Conservation (phyloP, 2,888 invertebrate species). For the Drosophila incognita region DNA sequence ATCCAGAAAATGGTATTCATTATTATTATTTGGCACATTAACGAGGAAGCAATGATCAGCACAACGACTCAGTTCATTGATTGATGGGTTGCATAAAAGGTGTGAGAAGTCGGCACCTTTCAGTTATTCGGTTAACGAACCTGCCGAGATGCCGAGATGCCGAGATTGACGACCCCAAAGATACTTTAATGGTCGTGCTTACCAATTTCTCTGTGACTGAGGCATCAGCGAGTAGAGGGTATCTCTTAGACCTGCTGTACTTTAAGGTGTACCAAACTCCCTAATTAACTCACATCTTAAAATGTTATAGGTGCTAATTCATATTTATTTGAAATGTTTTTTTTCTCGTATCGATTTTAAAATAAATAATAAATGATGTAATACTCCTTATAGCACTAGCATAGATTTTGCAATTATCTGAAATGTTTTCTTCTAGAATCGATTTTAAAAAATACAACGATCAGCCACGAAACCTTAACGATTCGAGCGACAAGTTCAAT, state of each 20-base stretch:
- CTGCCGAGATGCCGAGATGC: neutral
- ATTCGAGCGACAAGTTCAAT: slow-evolving; percentile 44
- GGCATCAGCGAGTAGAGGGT: neutral
- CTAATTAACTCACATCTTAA: neutral
- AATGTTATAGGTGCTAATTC: neutral
- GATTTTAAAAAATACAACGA: slow-evolving; percentile 4
- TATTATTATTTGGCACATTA: neutral
- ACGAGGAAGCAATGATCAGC: neutral
- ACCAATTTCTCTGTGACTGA: neutral
- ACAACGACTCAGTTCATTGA: neutral
- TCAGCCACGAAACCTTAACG: slow-evolving; percentile 20
- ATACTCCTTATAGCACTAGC: neutral
- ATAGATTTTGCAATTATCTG: neutral
- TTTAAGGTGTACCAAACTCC: neutral
- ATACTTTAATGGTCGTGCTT: neutral
- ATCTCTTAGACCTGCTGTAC: neutral
- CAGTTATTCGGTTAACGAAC: neutral
- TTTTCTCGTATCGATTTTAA: neutral
- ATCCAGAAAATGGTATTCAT: neutral
- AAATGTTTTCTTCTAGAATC: neutral
- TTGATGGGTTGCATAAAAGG: neutral
- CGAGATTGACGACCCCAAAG: neutral
- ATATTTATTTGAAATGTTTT: neutral
- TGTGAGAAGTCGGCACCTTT: neutral
- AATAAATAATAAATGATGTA: neutral